Conservation (phyloP, 2,113 vertebrate species). For the Meles meles region DNA sequence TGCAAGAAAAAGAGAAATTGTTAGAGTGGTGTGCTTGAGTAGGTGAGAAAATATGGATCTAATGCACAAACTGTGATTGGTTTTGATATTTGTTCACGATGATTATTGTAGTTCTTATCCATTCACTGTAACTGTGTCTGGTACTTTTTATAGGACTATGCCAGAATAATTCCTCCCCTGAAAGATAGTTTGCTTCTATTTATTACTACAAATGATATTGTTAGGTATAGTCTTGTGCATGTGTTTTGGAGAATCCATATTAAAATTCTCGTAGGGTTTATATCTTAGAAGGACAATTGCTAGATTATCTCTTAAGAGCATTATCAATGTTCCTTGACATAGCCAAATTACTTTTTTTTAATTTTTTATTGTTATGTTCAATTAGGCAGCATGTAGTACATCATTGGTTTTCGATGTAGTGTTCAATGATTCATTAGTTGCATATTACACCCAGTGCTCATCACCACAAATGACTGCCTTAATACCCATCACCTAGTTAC, state of each 20-base stretch:
- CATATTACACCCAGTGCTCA: too few relatives aligned
- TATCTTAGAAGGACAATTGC: neutral
- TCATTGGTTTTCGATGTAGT: too few relatives aligned
- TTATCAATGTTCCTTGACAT: neutral
- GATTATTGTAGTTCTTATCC: neutral
- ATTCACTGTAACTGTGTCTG: neutral
- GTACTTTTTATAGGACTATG: neutral
- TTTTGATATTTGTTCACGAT: neutral
- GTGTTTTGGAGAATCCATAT: neutral
- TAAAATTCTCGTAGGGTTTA: neutral
- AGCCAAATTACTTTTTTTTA: neutral
- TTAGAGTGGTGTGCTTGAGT: neutral
- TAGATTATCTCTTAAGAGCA: neutral
- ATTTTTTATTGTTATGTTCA: too few relatives aligned
- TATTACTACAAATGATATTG: neutral
- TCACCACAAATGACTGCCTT: too few relatives aligned
- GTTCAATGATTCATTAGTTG: too few relatives aligned
- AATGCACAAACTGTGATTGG: neutral
- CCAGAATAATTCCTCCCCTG: neutral
- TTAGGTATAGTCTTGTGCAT: neutral
- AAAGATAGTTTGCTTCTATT: neutral
- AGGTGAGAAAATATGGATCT: neutral
- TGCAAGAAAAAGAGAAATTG: neutral
- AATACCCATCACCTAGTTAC: too few relatives aligned
- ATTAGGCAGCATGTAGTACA: too few relatives aligned